Evolutionary conservation across 2,113 vertebrate genomes (phyloP).

Genomic region (Apaloderma vittatum): DNA sequence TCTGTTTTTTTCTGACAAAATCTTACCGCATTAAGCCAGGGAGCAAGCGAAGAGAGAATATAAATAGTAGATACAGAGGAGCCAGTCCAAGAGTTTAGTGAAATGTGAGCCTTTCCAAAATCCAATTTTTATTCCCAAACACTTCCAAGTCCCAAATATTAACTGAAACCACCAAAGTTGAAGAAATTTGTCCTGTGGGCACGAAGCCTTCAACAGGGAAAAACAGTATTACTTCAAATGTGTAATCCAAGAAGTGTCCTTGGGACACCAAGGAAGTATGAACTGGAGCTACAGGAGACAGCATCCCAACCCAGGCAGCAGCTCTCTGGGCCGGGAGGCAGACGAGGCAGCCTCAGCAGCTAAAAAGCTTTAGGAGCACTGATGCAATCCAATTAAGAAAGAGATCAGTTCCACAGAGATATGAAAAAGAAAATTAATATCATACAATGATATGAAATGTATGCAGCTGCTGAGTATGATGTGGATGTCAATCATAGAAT

Average conservation of each 20-base stretch:
- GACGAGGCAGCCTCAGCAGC: not conserved
- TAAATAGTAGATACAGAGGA: not conserved
- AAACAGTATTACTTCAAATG: not conserved
- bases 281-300: not conserved
- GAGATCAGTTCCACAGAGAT: not conserved
- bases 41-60: fast-evolving
- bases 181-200: not conserved
- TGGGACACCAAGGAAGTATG: not conserved
- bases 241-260: not conserved
- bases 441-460: not conserved
- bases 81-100: not conserved
- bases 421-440: not conserved
- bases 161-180: not conserved
- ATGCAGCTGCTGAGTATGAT: not conserved
- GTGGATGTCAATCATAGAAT: not conserved
- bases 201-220: not conserved
- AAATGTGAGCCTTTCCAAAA: not conserved
- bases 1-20: not conserved
- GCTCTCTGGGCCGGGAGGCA: not conserved
- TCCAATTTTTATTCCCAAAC: not conserved
- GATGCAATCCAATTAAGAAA: not conserved
- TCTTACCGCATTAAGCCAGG: not conserved
- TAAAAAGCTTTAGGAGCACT: not conserved
- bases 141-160: not conserved
- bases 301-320: not conserved